Evolutionary conservation across 2,113 vertebrate species (phyloP).

Genomic region (Macquaria australasica): DNA sequence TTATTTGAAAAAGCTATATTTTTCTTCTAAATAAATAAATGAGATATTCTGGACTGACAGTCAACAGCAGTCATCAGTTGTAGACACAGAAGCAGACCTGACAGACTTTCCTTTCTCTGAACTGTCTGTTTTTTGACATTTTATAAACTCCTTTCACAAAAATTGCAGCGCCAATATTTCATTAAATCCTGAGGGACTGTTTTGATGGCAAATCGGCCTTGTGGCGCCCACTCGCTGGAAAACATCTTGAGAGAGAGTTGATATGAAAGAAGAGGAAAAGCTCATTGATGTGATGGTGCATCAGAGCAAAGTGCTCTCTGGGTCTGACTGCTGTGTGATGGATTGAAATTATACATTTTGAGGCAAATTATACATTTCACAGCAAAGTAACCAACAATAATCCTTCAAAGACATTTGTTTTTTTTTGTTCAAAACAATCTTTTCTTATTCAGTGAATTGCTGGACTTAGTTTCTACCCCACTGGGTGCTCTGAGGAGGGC

Average conservation of each 20-base stretch:
- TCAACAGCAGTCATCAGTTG: neutral
- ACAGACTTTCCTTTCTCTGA: constrained; percentile 50
- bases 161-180: constrained; percentile 36
- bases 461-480: constrained; percentile 20
- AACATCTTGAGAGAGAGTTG: constrained; percentile 13
- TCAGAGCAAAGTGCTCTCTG: neutral
- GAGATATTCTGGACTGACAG: constrained; percentile 6
- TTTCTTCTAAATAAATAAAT: constrained; percentile 27
- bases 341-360: constrained; percentile 12
- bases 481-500: constrained; percentile 9
- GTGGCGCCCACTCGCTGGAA: constrained; percentile 15
- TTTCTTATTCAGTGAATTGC: neutral
- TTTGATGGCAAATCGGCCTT: constrained; percentile 20
- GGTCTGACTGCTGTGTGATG: constrained; percentile 5
- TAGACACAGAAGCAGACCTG: constrained; percentile 20
- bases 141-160: constrained; percentile 41
- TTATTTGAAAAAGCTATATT: neutral
- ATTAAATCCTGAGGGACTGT: constrained; percentile 30
- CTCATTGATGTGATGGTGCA: constrained; percentile 13
- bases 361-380: neutral
- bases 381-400: constrained; percentile 3
- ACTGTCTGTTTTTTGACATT: constrained; percentile 37
- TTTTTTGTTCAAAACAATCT: neutral
- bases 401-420: neutral
- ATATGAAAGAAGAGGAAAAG: constrained; percentile 31